phyloP scores from a whole-genome alignment of 1,140 invertebrate genomes.

The Scaptodrosophila lebanonensis region DNA sequence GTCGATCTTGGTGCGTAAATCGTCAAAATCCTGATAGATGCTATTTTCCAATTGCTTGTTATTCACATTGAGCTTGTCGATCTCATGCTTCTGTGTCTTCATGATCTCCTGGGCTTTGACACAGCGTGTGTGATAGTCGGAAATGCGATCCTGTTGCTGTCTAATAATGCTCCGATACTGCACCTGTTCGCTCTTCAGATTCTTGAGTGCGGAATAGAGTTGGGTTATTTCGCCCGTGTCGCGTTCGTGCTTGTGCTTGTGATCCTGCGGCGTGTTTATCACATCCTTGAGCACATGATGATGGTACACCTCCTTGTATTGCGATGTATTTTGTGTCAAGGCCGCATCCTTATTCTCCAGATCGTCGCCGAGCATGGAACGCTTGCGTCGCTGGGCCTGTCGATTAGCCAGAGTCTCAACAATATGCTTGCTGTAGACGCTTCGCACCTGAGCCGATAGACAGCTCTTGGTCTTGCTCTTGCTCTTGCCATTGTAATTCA shows the following conservation, averaged over 20 bases:
- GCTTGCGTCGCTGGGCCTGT: neutral
- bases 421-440: conserved; percentile 2
- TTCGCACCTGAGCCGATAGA: conserved; percentile 13
- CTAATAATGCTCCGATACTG: conserved; percentile 51
- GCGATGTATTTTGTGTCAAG: too few relatives aligned
- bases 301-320: conserved; percentile 52
- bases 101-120: conserved; percentile 69
- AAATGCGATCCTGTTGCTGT: conserved; percentile 57
- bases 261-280: conserved; percentile 42
- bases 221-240: conserved; percentile 27
- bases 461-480: neutral
- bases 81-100: conserved; percentile 65
- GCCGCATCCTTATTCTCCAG: conserved; percentile 26
- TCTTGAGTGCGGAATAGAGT: conserved; percentile 51
- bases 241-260: conserved; percentile 11
- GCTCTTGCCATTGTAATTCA: neutral
- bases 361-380: conserved; percentile 10
- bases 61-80: conserved; percentile 62
- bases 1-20: conserved; percentile 56
- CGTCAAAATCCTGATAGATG: conserved; percentile 52
- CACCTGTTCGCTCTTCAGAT: conserved; percentile 51
- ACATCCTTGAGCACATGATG: conserved; percentile 58
- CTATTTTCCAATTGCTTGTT: conserved; percentile 65
- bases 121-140: conserved; percentile 60
- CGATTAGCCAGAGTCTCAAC: conserved; percentile 21